These are phyloP conservation scores for Nematopogon swammerdamellus DNA, from an alignment of 2,888 invertebrate species.

Conservation along the genomic window DNA sequence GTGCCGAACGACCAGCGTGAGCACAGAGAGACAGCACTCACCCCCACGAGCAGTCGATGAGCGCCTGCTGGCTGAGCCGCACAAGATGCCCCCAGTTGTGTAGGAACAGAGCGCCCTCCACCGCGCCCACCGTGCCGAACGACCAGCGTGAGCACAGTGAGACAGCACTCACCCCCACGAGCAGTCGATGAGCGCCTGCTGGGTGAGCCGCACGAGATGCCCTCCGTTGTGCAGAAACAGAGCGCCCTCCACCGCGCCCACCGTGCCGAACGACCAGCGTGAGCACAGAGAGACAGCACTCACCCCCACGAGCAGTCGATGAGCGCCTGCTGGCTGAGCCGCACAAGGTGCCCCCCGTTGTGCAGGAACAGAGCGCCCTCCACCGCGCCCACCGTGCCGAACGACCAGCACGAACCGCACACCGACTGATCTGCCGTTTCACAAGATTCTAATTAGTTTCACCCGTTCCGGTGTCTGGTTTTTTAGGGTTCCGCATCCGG, in stretches of 20 bases:
- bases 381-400: conserved; percentile 89
- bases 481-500: no score
- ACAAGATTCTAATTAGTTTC: conserved; percentile 5
- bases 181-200: conserved; percentile 93
- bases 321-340: conserved; percentile 90
- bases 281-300: no score
- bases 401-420: conserved; percentile 97
- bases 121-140: conserved; percentile 27
- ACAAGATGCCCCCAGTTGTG: conserved; percentile 77
- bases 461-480: no score
- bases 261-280: background rate
- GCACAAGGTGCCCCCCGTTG: conserved; percentile 72
- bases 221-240: conserved; percentile 80
- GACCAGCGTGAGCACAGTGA: no score
- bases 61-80: conserved; percentile 87
- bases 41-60: conserved; percentile 96
- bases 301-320: conserved; percentile 95
- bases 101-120: conserved; percentile 85
- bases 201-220: conserved; percentile 78
- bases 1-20: conserved; percentile 36
- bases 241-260: conserved; percentile 67
- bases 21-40: no score
- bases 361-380: conserved; percentile 89
- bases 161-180: conserved; percentile 83
- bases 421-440: conserved; percentile 95